These are phyloP conservation scores for Coenobita brevimanus DNA, from an alignment of 1,140 invertebrate species.

Conservation along the genomic window DNA sequence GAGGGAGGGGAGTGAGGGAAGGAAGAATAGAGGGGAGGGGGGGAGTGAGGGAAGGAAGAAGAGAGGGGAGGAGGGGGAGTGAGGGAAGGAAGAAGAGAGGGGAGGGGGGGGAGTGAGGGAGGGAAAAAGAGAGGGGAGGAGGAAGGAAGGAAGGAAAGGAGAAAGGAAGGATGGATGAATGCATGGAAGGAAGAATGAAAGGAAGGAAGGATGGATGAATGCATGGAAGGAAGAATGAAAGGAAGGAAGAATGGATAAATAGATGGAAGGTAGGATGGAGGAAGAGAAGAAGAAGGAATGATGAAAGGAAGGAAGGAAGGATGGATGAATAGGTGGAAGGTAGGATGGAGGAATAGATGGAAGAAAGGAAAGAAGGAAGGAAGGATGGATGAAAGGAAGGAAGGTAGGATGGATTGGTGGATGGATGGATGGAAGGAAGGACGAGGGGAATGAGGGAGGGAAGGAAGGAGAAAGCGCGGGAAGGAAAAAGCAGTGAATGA, in stretches of 20 bases:
- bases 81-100: too few relatives aligned
- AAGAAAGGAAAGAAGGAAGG: too few relatives aligned
- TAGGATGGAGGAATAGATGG: too few relatives aligned
- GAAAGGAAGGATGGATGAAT: neutral
- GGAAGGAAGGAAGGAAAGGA: neutral
- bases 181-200: neutral
- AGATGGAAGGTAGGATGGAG: too few relatives aligned
- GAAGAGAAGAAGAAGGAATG: too few relatives aligned
- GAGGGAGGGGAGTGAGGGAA: neutral
- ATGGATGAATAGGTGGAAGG: too few relatives aligned
- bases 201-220: neutral
- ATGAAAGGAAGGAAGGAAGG: too few relatives aligned
- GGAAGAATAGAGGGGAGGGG: too few relatives aligned
- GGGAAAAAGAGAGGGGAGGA: neutral
- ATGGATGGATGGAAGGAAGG: too few relatives aligned
- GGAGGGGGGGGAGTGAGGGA: neutral
- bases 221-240: conserved; percentile 41
- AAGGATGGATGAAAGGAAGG: too few relatives aligned
- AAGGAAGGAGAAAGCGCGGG: neutral
- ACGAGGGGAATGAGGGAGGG: neutral
- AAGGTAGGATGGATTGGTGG: too few relatives aligned
- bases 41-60: neutral
- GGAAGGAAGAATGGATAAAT: too few relatives aligned
- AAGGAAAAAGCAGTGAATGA: neutral
- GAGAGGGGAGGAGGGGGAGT: neutral